Evolutionary conservation across 2,113 vertebrate species (phyloP).

Genomic region (Dissostichus mawsoni): DNA sequence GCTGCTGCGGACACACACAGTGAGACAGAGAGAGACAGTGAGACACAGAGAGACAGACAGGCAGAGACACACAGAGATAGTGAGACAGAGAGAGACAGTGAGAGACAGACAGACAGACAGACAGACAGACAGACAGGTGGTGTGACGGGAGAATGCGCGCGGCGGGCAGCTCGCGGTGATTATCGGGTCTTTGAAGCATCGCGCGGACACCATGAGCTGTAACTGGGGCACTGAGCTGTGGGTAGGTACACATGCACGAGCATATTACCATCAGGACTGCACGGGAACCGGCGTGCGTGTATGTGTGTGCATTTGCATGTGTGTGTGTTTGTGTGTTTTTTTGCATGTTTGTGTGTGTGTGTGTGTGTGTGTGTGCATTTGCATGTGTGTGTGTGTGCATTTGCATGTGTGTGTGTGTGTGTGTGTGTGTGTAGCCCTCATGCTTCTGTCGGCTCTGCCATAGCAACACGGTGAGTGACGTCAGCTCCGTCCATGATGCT

Average conservation of each 20-base stretch:
- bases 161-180: constrained; percentile 36
- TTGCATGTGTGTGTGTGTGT: neutral
- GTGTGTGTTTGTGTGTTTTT: neutral
- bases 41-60: neutral
- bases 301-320: neutral
- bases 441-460: constrained; percentile 66
- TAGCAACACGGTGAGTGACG: constrained; percentile 72
- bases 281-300: neutral
- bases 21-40: neutral
- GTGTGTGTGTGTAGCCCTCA: neutral
- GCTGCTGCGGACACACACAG: constrained; percentile 23
- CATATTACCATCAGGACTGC: too few species aligned
- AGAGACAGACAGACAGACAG: neutral
- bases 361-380: too few species aligned
- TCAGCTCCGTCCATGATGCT: constrained; percentile 54
- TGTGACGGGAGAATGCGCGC: constrained; percentile 39
- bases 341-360: neutral
- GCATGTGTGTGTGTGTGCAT: neutral
- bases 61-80: neutral
- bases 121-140: neutral
- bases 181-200: neutral
- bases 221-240: constrained; percentile 86
- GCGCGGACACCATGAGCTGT: constrained; percentile 73
- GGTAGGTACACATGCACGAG: constrained; percentile 68
- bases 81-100: neutral